phyloP scores from a whole-genome alignment of 2,888 invertebrate genomes.

The Tortrix viridana region DNA sequence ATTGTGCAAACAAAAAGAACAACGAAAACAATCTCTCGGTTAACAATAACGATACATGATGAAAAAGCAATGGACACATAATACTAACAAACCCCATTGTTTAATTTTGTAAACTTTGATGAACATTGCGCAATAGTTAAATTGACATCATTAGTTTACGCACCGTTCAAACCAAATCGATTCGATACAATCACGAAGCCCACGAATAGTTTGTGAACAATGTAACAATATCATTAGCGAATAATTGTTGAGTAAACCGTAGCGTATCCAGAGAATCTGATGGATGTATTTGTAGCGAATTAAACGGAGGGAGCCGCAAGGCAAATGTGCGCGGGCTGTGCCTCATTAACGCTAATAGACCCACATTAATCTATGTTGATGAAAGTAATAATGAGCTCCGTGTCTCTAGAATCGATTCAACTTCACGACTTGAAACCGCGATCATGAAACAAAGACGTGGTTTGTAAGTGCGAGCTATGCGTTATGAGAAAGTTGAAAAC shows the following conservation, averaged over 20 bases:
- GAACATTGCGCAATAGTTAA: neutral
- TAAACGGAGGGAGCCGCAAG: constrained; percentile 53
- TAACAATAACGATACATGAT: too few relatives aligned
- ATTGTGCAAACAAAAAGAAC: too few relatives aligned
- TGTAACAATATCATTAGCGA: constrained; percentile 46
- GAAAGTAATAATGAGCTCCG: constrained; percentile 62
- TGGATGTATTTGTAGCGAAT: constrained; percentile 44
- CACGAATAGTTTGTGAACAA: constrained; percentile 45
- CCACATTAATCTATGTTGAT: constrained; percentile 70
- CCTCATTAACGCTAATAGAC: constrained; percentile 74
- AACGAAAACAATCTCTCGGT: too few relatives aligned
- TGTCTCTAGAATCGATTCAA: constrained; percentile 52
- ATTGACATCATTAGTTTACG: constrained; percentile 10
- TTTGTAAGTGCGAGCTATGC: too few relatives aligned
- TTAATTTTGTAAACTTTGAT: neutral
- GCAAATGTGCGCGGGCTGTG: constrained; percentile 65
- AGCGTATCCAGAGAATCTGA: constrained; percentile 35
- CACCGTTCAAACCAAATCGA: constrained; percentile 23
- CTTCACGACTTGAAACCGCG: constrained; percentile 8
- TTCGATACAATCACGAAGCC: constrained; percentile 34
- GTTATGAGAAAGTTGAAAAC: too few relatives aligned
- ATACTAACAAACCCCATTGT: too few relatives aligned
- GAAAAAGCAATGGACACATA: too few relatives aligned
- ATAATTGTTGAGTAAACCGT: constrained; percentile 46
- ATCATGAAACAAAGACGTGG: neutral